phyloP scores from a whole-genome alignment of 2,113 vertebrate genomes.

The Crotalus helleri region DNA sequence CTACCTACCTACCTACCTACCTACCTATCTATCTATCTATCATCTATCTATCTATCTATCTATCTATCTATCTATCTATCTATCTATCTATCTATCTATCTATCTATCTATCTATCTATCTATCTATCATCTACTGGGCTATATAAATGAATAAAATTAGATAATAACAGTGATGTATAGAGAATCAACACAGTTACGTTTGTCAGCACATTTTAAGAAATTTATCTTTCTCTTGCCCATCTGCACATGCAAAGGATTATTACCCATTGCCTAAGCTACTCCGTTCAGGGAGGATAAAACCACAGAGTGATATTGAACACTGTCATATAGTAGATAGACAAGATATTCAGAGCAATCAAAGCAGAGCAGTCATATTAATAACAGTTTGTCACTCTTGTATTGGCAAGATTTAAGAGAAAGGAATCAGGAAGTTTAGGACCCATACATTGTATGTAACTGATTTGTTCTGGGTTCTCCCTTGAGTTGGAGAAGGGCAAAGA shows the following conservation, averaged over 20 bases:
- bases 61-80: too few relatives aligned
- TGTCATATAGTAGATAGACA: not conserved
- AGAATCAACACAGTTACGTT: not conserved
- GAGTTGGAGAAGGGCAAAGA: not conserved
- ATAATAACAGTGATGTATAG: not conserved
- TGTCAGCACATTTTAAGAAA: not conserved
- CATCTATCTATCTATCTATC: accelerated
- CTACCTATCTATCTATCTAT: too few relatives aligned
- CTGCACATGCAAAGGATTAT: not conserved
- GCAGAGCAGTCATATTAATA: not conserved
- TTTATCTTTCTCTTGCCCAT: not conserved
- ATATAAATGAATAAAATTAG: not conserved
- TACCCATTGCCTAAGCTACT: not conserved
- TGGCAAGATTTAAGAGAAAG: not conserved
- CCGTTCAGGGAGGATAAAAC: not conserved
- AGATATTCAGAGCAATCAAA: not conserved
- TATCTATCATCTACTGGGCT: too few relatives aligned
- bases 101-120: not conserved
- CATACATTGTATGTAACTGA: not conserved
- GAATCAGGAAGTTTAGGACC: not conserved
- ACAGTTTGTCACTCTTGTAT: not conserved
- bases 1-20: accelerated
- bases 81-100: too few relatives aligned
- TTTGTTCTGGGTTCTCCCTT: not conserved
- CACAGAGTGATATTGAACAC: not conserved